Evolutionary conservation across 2,888 invertebrate genomes (phyloP), one percentile per base, ranked within the genome.

Genomic region (Heliothis peltigera): DNA sequence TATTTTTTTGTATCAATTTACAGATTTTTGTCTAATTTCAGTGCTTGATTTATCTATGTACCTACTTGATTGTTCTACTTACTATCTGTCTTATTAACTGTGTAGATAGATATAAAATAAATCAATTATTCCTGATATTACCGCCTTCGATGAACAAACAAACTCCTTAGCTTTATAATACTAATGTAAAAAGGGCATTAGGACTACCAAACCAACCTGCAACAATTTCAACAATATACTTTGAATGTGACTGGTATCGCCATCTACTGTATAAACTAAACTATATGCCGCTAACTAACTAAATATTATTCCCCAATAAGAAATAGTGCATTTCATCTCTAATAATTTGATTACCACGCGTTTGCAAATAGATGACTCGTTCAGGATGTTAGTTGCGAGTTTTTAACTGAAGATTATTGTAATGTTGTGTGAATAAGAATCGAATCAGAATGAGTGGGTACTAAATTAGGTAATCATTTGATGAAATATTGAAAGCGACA

Each of bases 241-340:
- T 17, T 49, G 1, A 39, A 15, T 18, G 39, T 19, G 19, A 18
- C 47, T 2, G 17, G 66, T 70, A 67, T 60, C 66, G 48, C 66
- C 73, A 72, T 70, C 72, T 70, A 7, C 66, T 39, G 55, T 22
- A 1, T 1, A 12, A 22, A 43, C 19, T 15, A 0, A 6, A 17
- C 7, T 10, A 43, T 39, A 25, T 2, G 39, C n/a, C 19, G 22
- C n/a, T 6, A 15, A 8, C n/a, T n/a, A n/a, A n/a, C n/a, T 8
- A 10, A 8, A 17, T 12, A 7, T 19, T 17, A 17, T 42, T n/a
- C n/a, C 42, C 42, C 17, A 39, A 39, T 39, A 39, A 39, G 39
- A 39, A n/a, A n/a, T 3, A n/a, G n/a, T 39, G n/a, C 4, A 4
- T 39, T 39, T 39, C n/a, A 39, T n/a, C 39, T 39, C 2, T 5